Conservation (phyloP, 35 echinoderm and acorn worm genomes). For the Ptychodera flava region DNA sequence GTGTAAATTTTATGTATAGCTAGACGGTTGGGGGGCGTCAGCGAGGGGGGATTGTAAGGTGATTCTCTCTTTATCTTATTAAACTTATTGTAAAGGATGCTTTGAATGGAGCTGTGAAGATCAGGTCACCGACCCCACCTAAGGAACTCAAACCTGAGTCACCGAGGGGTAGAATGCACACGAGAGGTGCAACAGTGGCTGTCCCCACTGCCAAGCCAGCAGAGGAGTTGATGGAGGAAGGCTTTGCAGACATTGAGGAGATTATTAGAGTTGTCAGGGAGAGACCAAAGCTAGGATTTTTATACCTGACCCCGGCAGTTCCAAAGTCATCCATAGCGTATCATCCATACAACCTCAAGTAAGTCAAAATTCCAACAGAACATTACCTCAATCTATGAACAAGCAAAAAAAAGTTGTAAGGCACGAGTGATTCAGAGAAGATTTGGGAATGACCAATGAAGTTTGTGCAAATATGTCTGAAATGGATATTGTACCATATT, state of each 20-base stretch:
- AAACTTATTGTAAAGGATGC: conserved; percentile 20
- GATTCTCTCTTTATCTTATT: too few species aligned
- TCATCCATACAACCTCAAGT: conserved; percentile 95
- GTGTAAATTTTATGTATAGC: too few species aligned
- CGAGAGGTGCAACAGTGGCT: conserved; percentile 34
- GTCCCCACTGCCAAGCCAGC: conserved; percentile 34
- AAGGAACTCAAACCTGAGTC: conserved; percentile 61
- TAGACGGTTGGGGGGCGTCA: too few species aligned
- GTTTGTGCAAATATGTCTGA: too few species aligned
- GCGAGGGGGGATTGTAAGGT: too few species aligned
- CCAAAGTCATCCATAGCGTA: conserved; percentile 91
- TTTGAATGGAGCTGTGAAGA: conserved; percentile 38
- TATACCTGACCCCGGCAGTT: conserved; percentile 88
- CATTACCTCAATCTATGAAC: too few species aligned
- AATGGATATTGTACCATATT: too few species aligned
- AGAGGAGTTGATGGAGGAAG: conserved; percentile 47
- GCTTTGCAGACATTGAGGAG: conserved; percentile 59
- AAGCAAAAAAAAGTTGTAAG: too few species aligned
- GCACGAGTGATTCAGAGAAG: too few species aligned
- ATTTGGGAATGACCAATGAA: too few species aligned
- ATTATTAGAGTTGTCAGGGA: conserved; percentile 73
- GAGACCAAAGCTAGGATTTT: conserved; percentile 79
- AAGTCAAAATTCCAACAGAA: too few species aligned
- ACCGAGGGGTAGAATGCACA: too few species aligned
- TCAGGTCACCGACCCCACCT: conserved; percentile 84